Evolutionary conservation across 1,140 invertebrate genomes (phyloP), one percentile per base, ranked within the genome.

Genomic region (Whitmania pigra): DNA sequence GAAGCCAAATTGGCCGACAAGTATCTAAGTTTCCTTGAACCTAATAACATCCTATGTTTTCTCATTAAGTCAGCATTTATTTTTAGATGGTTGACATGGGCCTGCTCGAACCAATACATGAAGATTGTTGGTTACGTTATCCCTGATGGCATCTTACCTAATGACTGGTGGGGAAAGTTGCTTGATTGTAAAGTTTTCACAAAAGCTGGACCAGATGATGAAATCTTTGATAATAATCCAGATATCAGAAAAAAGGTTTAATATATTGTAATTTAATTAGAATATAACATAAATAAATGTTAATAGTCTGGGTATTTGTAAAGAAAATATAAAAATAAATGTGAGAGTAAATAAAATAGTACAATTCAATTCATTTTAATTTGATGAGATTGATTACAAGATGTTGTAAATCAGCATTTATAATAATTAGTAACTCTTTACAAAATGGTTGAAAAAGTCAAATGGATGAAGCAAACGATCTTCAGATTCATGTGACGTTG

Each of bases 201-300:
- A 22, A 63, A 63, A 63, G 57, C 22, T 25, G 57, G 57, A 63
- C 57, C 57, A 22, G 57, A 63, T 63, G 57, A 63, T 63, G 57
- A 25, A 4, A 25, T 63, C 22, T 63, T 63, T 31, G 29, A 63
- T 20, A 31, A 63, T 22, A 63, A 63, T 63, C 22, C 57, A 25
- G 57, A 63, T 63, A 63, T 63, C 57, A 63, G 57, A 31, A 63
- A 31, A 31, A 63, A 25, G 57, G 57, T 63, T 49, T 49, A 49
- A 63, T 13, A 20, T 17, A 20, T 63, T 63, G 57, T 63, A 25
- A 25, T 22, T 63, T 63, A 25, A 25, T 22, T 63, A 18, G 57
- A 7, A 63, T 3, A 31, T 63, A 25, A 57, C 25, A 9, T 25
- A 63, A 11, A 31, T 63, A 7, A 25, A 1, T 3, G 20, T 63